Conservation (phyloP, 2,797 vertebrate genomes). For the Eulemur albifrons region DNA sequence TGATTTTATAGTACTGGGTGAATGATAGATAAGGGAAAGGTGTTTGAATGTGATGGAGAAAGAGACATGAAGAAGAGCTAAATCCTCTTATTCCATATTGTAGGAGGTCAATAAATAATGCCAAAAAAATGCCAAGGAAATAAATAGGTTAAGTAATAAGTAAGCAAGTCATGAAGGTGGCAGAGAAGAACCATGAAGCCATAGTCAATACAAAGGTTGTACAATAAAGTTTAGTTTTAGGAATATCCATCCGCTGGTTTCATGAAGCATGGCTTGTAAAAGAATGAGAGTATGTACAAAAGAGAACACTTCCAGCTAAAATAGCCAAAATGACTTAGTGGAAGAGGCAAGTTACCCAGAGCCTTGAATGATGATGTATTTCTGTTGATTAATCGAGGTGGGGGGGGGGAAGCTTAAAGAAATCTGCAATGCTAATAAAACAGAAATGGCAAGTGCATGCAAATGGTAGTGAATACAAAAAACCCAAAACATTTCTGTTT, state of each 20-base stretch:
- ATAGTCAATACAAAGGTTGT: background rate
- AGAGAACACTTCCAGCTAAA: background rate
- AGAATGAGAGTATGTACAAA: background rate
- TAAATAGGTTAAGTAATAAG: background rate
- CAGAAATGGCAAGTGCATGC: background rate
- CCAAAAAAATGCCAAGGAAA: background rate
- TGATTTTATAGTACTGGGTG: background rate
- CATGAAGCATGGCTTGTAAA: too few species aligned
- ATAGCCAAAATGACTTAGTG: background rate
- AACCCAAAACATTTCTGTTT: background rate
- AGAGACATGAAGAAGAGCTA: background rate
- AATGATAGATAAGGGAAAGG: background rate
- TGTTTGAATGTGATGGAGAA: background rate
- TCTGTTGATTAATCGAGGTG: background rate
- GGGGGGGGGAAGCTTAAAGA: background rate
- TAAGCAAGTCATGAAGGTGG: background rate
- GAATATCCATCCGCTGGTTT: background rate
- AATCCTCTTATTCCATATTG: background rate
- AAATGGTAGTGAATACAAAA: background rate
- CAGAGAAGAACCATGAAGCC: background rate
- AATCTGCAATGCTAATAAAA: background rate
- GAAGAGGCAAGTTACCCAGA: background rate
- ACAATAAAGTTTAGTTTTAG: background rate
- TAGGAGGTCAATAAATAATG: background rate
- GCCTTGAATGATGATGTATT: background rate